Conservation (phyloP, 2,888 invertebrate genomes). For the Drosophila helvetica region DNA sequence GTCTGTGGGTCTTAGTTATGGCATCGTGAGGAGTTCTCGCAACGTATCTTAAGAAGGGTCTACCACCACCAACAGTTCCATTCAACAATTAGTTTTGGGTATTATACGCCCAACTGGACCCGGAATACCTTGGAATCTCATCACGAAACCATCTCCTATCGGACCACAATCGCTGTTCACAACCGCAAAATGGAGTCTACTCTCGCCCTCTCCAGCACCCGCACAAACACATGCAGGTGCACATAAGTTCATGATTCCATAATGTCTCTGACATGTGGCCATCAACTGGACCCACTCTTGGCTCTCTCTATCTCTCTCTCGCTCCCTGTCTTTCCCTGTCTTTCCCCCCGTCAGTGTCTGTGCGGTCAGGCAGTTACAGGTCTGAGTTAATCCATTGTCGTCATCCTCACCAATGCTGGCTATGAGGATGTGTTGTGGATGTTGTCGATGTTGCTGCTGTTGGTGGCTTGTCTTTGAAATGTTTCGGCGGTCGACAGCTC, state of each 20-base stretch:
- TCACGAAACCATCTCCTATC: conserved; percentile 27
- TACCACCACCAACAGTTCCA: neutral
- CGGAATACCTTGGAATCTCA: neutral
- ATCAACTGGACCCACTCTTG: conserved; percentile 23
- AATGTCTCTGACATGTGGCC: conserved; percentile 71
- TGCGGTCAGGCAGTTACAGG: conserved; percentile 66
- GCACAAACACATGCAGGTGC: conserved; percentile 39
- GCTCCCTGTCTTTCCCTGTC: neutral
- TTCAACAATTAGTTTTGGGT: neutral
- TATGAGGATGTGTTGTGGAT: conserved; percentile 48
- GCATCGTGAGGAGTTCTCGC: conserved; percentile 10
- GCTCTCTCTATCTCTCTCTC: conserved; percentile 7
- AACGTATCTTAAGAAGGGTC: neutral
- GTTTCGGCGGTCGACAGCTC: conserved; percentile 53
- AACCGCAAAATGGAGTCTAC: conserved; percentile 54
- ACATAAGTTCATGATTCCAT: conserved; percentile 70
- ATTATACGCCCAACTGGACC: neutral
- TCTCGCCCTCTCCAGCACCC: conserved; percentile 7
- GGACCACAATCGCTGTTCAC: conserved; percentile 57
- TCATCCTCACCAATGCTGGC: conserved; percentile 26
- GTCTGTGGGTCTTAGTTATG: conserved; percentile 25
- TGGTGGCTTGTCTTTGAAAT: conserved; percentile 65
- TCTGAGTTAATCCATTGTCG: conserved; percentile 51
- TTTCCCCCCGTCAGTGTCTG: conserved; percentile 36
- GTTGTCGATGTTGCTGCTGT: conserved; percentile 45